These are phyloP conservation scores for Gymnocypris eckloni DNA, from an alignment of 2,797 vertebrate genomes.

Conservation along the genomic window DNA sequence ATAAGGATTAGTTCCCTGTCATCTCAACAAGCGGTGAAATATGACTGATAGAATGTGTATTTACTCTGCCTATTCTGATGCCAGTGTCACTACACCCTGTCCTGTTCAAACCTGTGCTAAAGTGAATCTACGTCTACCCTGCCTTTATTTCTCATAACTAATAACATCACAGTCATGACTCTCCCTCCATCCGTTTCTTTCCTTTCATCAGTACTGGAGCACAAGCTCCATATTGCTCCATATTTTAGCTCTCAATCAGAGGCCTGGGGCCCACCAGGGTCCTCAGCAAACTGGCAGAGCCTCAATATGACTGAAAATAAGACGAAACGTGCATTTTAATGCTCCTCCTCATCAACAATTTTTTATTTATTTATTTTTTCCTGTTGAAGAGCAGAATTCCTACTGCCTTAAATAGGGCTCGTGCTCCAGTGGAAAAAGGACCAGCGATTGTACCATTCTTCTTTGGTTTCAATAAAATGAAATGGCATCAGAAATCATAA, in stretches of 20 bases:
- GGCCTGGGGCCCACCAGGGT: background rate
- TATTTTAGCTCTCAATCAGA: background rate
- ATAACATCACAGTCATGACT: background rate
- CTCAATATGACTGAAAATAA: background rate
- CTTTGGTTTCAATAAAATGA: background rate
- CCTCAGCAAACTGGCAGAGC: no score
- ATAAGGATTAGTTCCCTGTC: background rate
- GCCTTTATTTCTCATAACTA: background rate
- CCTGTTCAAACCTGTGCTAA: conserved; percentile 54
- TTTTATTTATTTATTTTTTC: background rate
- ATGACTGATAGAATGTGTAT: conserved; percentile 1
- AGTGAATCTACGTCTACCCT: background rate
- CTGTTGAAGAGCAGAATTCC: background rate
- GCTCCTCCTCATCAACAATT: background rate
- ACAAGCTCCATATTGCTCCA: background rate
- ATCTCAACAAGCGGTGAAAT: conserved; percentile 5
- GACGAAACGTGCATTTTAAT: background rate
- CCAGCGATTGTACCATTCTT: background rate
- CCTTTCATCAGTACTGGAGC: background rate
- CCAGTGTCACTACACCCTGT: conserved; percentile 12
- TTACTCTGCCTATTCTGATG: conserved; percentile 22
- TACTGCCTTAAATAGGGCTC: background rate
- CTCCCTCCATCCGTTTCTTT: background rate
- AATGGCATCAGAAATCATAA: background rate
- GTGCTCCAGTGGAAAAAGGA: background rate